Percentiles rank a stretch among this genome's conserved stretches.
Conservation (phyloP, 2,113 vertebrate genomes). For the Ictalurus furcatus region DNA sequence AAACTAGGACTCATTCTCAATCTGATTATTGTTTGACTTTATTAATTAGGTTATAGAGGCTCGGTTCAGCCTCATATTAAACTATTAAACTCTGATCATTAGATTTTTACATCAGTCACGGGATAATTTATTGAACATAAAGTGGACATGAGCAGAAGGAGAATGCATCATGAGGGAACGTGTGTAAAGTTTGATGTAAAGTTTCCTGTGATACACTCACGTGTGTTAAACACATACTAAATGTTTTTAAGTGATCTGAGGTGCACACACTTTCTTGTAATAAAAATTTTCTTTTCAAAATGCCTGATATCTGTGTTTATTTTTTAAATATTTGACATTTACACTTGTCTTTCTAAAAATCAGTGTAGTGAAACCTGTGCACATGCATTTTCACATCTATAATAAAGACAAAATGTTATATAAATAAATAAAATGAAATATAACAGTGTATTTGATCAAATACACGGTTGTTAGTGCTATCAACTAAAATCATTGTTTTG, state of each 20-base stretch:
- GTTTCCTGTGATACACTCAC: constrained; percentile 29
- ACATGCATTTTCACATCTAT: too few species aligned
- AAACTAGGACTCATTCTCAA: neutral
- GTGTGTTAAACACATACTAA: constrained; percentile 27
- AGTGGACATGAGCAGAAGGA: neutral
- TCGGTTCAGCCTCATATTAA: neutral
- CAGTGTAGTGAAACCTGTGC: neutral
- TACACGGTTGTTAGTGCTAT: neutral
- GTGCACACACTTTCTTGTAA: constrained; percentile 36
- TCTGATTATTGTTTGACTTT: neutral
- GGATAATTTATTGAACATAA: neutral
- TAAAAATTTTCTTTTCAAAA: constrained; percentile 52
- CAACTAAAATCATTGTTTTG: neutral
- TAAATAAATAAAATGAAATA: neutral
- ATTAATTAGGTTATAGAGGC: neutral
- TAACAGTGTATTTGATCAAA: neutral
- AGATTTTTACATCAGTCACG: neutral
- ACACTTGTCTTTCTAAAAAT: neutral
- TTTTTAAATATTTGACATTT: neutral
- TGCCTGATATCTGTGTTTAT: constrained; percentile 7
- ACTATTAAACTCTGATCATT: neutral
- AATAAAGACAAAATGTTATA: neutral
- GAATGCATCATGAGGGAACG: neutral
- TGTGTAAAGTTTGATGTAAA: constrained; percentile 36
- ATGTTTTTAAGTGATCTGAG: neutral